Evolutionary conservation across 2,113 vertebrate genomes (phyloP), one percentile per base, ranked within the genome.

Genomic region (Mionectes macconnelli): DNA sequence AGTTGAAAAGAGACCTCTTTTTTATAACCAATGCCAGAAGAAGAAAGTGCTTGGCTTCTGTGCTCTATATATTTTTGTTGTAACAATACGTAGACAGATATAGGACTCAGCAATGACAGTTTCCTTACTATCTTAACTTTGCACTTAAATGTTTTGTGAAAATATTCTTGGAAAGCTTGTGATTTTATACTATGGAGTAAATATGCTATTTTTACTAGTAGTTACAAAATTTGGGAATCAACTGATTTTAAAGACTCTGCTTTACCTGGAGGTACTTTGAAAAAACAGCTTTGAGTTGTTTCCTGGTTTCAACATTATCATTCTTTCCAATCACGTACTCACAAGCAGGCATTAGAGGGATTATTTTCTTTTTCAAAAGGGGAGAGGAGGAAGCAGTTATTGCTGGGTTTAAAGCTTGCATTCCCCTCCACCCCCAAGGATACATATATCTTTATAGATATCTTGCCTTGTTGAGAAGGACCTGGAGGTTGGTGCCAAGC

Each of bases 191-290:
- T 42, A 31, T 6, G 22, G 30, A 31, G 10, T 35, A 69, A 74
- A 44, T 57, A 84, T 1, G 1, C 55, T 88, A 52, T 76, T 91
- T 90, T 81, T 72, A 55, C 52, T 79, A 79, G 69, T 7, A 68
- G 74, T 14, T 86, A 35, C 4, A 73, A 11, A 81, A 85, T 85
- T 89, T 44, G 10, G 35, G 28, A 87, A 16, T 40, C 1, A 9
- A 55, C 56, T 77, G 67, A 63, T 77, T 93, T 83, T 80, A 90
- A 45, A 89, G n/a, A 95, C 75, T 77, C 47, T 78, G 52, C 35
- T 92, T 95, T 93, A 96, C 92, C 74, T 89, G 64, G 92, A 83
- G 84, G 87, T 92, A 95, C n/a, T 20, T 93, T 77, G 70, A 96
- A 97, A 96, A 9, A 80, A 91, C 52, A 84, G 56, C 78, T 55